A percentile compares a stretch with the other conserved stretches of the same genome.
phyloP scores from a whole-genome alignment of 2,888 invertebrate genomes.

The Drosophila greeni region DNA sequence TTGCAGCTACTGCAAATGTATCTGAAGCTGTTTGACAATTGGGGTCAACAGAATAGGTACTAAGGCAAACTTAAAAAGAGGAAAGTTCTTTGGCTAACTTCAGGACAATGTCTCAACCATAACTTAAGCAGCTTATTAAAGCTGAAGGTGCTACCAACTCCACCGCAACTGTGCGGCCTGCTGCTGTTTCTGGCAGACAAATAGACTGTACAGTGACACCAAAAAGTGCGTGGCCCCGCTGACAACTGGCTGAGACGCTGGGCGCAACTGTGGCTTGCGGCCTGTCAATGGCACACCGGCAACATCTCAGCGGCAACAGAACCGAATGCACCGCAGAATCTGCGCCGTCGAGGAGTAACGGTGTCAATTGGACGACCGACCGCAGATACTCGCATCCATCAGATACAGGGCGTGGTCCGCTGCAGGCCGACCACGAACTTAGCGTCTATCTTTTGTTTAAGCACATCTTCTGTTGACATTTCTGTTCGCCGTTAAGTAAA shows the following conservation, averaged over 20 bases:
- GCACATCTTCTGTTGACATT: slow-evolving; percentile 65
- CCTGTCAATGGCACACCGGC: slow-evolving; percentile 34
- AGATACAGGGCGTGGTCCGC: slow-evolving; percentile 56
- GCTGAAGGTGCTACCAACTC: background rate
- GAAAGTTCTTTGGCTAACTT: background rate
- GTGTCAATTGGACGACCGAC: slow-evolving; percentile 62
- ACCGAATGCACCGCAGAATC: slow-evolving; percentile 35
- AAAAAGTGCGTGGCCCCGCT: slow-evolving; percentile 68
- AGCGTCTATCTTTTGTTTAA: slow-evolving; percentile 59
- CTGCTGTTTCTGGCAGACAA: slow-evolving; percentile 42
- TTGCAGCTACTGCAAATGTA: slow-evolving; percentile 10
- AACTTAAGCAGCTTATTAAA: background rate
- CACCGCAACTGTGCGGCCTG: slow-evolving; percentile 5
- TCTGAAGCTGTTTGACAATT: slow-evolving; percentile 7
- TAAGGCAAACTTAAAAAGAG: no score
- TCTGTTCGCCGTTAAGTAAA: slow-evolving; percentile 67
- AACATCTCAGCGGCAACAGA: slow-evolving; percentile 27
- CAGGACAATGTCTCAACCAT: background rate
- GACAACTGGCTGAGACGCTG: slow-evolving; percentile 40
- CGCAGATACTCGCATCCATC: slow-evolving; percentile 41
- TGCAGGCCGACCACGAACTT: slow-evolving; percentile 29
- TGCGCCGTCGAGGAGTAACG: slow-evolving; percentile 54
- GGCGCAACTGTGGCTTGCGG: slow-evolving; percentile 49
- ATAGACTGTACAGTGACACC: slow-evolving; percentile 70
- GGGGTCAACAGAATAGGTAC: background rate